Conservation (phyloP, 64 coral and sea anemone species). For the Stylophora pistillata region DNA sequence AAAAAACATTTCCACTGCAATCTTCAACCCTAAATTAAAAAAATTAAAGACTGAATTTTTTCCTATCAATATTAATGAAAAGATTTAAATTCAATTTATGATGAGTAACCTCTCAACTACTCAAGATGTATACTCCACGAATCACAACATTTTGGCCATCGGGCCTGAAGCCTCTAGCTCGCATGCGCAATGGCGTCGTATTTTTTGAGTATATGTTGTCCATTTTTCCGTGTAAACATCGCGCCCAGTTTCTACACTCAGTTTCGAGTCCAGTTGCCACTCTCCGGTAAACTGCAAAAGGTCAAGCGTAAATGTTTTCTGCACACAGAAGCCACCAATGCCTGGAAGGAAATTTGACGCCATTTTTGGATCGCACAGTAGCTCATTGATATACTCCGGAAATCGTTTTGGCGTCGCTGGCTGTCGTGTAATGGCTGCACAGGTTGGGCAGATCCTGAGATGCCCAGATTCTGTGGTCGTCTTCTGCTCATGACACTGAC, state of each 20-base stretch:
- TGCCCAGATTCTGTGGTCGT: not conserved
- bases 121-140: no score
- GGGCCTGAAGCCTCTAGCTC: not conserved
- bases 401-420: not conserved
- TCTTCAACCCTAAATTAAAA: no score
- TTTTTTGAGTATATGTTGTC: constrained; percentile 6
- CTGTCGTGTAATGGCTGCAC: not conserved
- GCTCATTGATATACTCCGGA: constrained; percentile 10
- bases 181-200: constrained; percentile 15
- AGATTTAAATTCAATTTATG: no score
- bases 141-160: not conserved
- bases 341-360: not conserved
- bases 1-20: no score
- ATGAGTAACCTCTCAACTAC: no score
- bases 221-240: constrained; percentile 27
- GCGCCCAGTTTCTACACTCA: not conserved
- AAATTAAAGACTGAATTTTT: no score
- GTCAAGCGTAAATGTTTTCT: not conserved
- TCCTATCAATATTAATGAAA: no score
- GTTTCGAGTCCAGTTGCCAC: not conserved
- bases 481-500: not conserved
- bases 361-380: not conserved
- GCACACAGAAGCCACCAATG: constrained; percentile 9
- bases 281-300: not conserved
- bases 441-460: not conserved